Evolutionary conservation across 2,797 vertebrate genomes (phyloP).

Genomic region (Rallus crepitans): DNA sequence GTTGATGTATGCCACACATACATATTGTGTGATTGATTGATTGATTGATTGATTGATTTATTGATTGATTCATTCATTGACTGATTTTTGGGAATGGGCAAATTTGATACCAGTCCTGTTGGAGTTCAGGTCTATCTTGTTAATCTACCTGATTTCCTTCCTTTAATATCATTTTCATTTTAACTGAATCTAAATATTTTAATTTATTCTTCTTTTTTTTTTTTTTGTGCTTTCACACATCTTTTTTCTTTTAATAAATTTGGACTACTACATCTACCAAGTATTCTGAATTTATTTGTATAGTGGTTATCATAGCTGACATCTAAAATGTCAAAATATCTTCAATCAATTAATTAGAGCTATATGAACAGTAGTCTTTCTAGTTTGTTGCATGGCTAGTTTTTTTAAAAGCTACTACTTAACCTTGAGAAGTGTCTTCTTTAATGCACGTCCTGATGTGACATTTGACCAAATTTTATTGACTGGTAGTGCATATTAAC

Average conservation of each 20-base stretch:
- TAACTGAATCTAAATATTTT: background rate
- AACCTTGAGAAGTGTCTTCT: background rate
- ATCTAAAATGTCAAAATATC: background rate
- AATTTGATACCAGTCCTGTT: background rate
- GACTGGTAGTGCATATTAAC: background rate
- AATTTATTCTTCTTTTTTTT: background rate
- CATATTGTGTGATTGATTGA: background rate
- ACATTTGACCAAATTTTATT: background rate
- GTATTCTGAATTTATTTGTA: background rate
- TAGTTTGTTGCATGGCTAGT: fast-evolving
- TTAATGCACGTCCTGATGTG: background rate
- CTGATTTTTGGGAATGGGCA: background rate
- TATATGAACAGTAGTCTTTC: background rate
- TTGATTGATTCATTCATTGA: too few relatives aligned
- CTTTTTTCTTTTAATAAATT: background rate
- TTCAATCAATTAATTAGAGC: background rate
- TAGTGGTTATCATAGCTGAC: background rate
- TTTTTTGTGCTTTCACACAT: background rate
- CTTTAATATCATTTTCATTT: background rate
- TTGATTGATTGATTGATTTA: background rate
- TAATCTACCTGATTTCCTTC: background rate
- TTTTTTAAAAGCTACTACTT: background rate
- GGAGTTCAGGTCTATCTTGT: background rate
- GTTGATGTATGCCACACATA: fast-evolving
- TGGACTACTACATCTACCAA: background rate